Evolutionary conservation across 2,113 vertebrate species (phyloP).

Genomic region (Panthera uncia): DNA sequence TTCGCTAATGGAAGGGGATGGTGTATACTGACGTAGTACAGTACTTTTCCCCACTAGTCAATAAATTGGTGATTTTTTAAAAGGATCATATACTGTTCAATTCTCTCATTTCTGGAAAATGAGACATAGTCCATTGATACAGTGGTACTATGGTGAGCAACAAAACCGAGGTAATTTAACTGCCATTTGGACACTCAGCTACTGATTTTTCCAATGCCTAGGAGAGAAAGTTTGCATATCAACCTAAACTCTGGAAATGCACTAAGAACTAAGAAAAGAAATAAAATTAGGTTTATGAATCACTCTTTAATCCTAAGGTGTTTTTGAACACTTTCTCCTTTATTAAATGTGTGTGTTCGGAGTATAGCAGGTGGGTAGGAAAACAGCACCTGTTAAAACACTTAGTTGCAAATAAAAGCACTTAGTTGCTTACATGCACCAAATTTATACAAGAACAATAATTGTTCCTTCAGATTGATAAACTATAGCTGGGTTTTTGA

Average conservation of each 20-base stretch:
- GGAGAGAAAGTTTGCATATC: background rate
- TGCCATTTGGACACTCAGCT: background rate
- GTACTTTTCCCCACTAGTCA: background rate
- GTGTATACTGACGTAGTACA: background rate
- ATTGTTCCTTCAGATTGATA: background rate
- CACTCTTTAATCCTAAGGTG: background rate
- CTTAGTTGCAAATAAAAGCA: background rate
- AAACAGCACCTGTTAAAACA: background rate
- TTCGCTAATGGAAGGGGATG: background rate
- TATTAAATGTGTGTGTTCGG: background rate
- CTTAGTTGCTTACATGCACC: background rate
- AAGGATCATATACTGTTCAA: background rate
- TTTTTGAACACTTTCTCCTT: background rate
- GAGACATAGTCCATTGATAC: background rate
- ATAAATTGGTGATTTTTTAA: background rate
- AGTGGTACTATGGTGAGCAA: constrained; percentile 2
- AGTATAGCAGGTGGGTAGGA: background rate
- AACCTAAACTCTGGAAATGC: background rate
- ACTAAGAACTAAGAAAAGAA: background rate
- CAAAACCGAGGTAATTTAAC: background rate
- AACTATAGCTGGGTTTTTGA: background rate
- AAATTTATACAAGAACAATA: background rate
- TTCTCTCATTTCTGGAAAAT: background rate
- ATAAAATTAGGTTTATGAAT: background rate
- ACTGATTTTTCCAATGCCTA: constrained; percentile 25